Percentiles rank a stretch among this genome's conserved stretches.
phyloP scores from a whole-genome alignment of 1,140 invertebrate genomes.

The Drosophila asahinai region DNA sequence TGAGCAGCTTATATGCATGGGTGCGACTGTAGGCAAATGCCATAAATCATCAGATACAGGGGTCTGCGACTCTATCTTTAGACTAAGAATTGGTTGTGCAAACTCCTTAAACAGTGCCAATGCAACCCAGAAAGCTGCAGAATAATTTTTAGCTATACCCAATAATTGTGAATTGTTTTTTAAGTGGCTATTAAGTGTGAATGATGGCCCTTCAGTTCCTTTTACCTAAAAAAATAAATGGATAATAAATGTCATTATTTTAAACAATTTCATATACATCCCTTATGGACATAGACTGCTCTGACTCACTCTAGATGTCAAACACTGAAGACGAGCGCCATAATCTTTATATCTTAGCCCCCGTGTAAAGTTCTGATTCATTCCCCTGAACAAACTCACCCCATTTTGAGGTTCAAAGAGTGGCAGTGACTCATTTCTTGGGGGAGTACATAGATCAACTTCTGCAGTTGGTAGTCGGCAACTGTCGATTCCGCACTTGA shows the following conservation, averaged over 20 bases:
- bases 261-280: too few species aligned
- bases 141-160: background rate
- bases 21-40: conserved; percentile 53
- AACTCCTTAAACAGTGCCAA: conserved; percentile 13
- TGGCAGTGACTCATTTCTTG: conserved; percentile 12
- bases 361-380: conserved; percentile 21
- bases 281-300: too few species aligned
- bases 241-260: too few species aligned
- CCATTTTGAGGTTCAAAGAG: background rate
- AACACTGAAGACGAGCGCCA: background rate
- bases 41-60: conserved; percentile 30
- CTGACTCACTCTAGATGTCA: background rate
- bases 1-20: conserved; percentile 49
- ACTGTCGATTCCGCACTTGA: conserved; percentile 46
- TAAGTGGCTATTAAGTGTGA: background rate
- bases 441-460: conserved; percentile 4
- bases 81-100: conserved; percentile 30
- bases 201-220: background rate
- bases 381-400: background rate
- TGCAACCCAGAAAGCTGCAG: background rate
- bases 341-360: background rate
- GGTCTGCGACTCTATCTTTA: conserved; percentile 18
- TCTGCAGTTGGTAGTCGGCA: background rate
- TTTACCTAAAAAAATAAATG: background rate
- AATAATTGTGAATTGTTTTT: background rate